Base-by-base conservation (phyloP, 1,140 invertebrate species). In the Drusus annulatus region DNA sequence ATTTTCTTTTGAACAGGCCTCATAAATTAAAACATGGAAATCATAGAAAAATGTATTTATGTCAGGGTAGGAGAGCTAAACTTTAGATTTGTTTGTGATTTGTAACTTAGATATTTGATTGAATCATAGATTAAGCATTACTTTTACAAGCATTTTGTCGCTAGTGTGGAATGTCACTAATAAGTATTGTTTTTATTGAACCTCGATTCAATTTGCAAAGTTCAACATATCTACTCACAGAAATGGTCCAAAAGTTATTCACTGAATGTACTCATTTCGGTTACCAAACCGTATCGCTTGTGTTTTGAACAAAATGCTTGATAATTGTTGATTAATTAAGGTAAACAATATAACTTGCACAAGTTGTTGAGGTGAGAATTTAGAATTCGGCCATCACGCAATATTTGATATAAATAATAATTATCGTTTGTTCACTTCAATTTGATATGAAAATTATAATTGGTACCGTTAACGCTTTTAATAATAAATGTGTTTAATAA, bases 401-500 rank as follows among this genome's bases (percentile, higher is more conserved):
- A 83, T 71, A 80, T 80, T 83, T 83, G 54, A 80, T 83, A 76
- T 71, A 54, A 81, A 50, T 74, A 45, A 62, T 45, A n/a, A 50
- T 78, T 28, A 19, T 78, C 62, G 69, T 82, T 73, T 80, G 51
- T 80, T 80, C 80, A 63, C 76, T 80, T 78, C 50, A 21, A 73
- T 78, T 81, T 81, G 73, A 82, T 79, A 82, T 78, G 71, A 83
- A 68, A 62, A 52, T 68, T 78, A 23, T 74, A 75, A 79, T 62
- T 51, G 58, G 52, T 71, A 83, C 80, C 80, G 78, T 83, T 83
- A 83, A 77, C n/a, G 81, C 81, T 83, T 83, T 81, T 83, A 76
- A 79, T 68, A 83, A 83, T 83, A 83, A 80, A 83, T 83, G 81
- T 80, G 78, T 83, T 83, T 83, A 62, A 78, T 83, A 83, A 82